A percentile compares a stretch with the other conserved stretches of the same genome.
Evolutionary conservation across 2,888 invertebrate species (phyloP).

Genomic region (Epinotia ramella): DNA sequence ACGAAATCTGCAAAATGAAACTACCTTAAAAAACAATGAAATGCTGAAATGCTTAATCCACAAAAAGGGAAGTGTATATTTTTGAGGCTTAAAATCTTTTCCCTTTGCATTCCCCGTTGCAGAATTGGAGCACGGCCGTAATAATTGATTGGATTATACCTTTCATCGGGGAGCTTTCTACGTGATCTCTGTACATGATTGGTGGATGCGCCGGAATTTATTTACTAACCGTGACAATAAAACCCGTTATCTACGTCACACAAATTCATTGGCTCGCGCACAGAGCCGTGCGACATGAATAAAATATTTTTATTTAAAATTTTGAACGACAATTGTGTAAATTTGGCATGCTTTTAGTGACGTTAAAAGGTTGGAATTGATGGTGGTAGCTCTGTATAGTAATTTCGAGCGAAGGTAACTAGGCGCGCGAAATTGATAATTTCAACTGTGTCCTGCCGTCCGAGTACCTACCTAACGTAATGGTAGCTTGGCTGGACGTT

Average conservation of each 20-base stretch:
- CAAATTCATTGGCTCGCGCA: conserved; percentile 68
- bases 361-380: conserved; percentile 18
- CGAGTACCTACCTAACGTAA: conserved; percentile 3
- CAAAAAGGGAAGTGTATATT: conserved; percentile 39
- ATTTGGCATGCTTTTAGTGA: conserved; percentile 32
- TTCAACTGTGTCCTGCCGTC: not conserved
- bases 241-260: conserved; percentile 70
- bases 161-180: conserved; percentile 67
- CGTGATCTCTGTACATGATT: conserved; percentile 79
- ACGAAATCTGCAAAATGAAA: conserved; percentile 2
- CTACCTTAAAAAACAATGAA: conserved; percentile 16
- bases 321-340: conserved; percentile 50
- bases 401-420: conserved; percentile 11
- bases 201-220: conserved; percentile 69
- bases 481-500: not conserved
- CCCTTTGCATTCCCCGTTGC: conserved; percentile 65
- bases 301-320: conserved; percentile 63
- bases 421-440: conserved; percentile 21
- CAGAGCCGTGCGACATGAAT: conserved; percentile 63
- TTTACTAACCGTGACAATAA: conserved; percentile 76
- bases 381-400: not conserved
- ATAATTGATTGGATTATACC: conserved; percentile 83
- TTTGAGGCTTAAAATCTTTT: conserved; percentile 64
- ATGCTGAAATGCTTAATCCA: conserved; percentile 18
- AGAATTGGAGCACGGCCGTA: conserved; percentile 71